Base-by-base conservation (phyloP, 2,888 invertebrate genomes). In the Meghimatium bilineatum region DNA sequence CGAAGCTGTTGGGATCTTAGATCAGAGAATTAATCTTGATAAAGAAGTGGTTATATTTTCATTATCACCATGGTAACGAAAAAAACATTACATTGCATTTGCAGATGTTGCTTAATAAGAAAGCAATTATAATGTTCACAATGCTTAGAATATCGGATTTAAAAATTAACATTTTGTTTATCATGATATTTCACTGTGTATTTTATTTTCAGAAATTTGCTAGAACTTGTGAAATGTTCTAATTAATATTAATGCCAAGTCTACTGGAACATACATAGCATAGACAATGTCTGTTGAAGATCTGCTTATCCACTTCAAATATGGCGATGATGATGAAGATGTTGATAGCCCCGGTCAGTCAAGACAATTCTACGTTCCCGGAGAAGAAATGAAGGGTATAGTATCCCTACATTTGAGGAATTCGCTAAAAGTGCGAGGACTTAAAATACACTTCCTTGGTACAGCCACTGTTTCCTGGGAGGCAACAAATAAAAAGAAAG, bases 311-410 rank as follows among this genome's bases (percentile, higher is more conserved):
- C 84, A 86, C 63, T 87, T 87, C 74, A 71, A 49, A 71, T 79
- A 82, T 49, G 49, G 69, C n/a, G 69, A 52, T 1, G 38, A 63
- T 3, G 82, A 76, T 1, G 49, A 49, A 49, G 44, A 44, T 44
- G 5, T 8, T 44, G 75, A 76, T 20, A 66, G 67, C 26, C 1
- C 34, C 0, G 66, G 60, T 12, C 69, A 34, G 2, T 26, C 92
- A 82, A 92, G 92, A 77, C 93, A 93, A 88, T 87, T 80, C 85
- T 93, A 92, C 84, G 90, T 91, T 60, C 93, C 93, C 1, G 93
- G 93, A 12, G 93, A 93, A 88, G 87, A 89, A 36, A 86, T 93
- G 38, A 87, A 90, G 20, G 93, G 93, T 8, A 86, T 87, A 14
- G 87, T 90, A 8, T 72, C 85, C 23, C 67, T 90, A 36, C 85